Evolutionary conservation across 1,140 invertebrate genomes (phyloP).

Genomic region (Lithobius niger): DNA sequence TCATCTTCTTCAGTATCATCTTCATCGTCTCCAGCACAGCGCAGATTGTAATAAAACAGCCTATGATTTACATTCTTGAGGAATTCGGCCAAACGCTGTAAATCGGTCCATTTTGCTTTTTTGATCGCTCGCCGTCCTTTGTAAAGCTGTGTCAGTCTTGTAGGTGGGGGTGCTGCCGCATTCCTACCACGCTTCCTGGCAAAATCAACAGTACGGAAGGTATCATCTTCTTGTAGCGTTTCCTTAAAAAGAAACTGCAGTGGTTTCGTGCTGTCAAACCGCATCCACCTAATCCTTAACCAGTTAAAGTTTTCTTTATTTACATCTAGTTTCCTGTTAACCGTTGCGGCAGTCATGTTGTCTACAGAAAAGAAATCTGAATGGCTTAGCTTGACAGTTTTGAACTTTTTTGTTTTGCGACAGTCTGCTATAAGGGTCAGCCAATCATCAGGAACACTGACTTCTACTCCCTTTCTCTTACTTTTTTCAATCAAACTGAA

Average conservation of each 20-base stretch:
- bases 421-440: not conserved
- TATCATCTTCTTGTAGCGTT: not conserved
- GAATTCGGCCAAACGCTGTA: too few relatives aligned
- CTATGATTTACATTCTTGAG: too few relatives aligned
- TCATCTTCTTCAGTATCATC: too few relatives aligned
- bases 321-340: not conserved
- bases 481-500: slow-evolving; percentile 8
- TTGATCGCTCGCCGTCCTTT: too few relatives aligned
- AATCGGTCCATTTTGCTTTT: too few relatives aligned
- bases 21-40: too few relatives aligned
- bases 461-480: not conserved
- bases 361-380: not conserved
- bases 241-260: not conserved
- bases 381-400: not conserved
- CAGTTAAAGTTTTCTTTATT: not conserved
- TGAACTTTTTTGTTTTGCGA: not conserved
- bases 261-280: not conserved
- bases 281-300: not conserved
- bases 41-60: too few relatives aligned
- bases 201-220: too few relatives aligned
- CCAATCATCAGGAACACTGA: not conserved
- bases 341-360: not conserved
- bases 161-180: too few relatives aligned
- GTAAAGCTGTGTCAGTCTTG: too few relatives aligned
- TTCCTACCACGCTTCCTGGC: too few relatives aligned